phyloP scores from a whole-genome alignment of 2,113 vertebrate genomes.

The Larimichthys crocea region DNA sequence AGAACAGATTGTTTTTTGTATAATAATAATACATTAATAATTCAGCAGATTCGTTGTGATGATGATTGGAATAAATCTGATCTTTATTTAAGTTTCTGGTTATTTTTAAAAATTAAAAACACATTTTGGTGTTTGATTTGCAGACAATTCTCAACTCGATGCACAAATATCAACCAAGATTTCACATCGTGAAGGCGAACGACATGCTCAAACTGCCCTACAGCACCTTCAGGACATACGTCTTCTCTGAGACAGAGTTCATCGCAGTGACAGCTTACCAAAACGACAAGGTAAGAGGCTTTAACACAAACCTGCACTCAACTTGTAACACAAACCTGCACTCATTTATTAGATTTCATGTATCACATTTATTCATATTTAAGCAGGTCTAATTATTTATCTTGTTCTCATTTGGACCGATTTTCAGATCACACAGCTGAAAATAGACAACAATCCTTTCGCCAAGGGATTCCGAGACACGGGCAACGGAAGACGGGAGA shows the following conservation, averaged over 20 bases:
- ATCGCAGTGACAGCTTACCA: slow-evolving; percentile 98
- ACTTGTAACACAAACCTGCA: too few relatives aligned
- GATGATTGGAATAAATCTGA: background rate
- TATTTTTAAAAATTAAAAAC: too few relatives aligned
- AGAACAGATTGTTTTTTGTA: too few relatives aligned
- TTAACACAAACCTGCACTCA: background rate
- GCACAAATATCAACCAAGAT: slow-evolving; percentile 97
- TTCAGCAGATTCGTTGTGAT: background rate
- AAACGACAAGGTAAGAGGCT: slow-evolving; percentile 91
- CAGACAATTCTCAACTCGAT: slow-evolving; percentile 98
- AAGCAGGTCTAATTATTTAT: background rate
- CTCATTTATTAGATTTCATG: background rate
- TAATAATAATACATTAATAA: too few relatives aligned
- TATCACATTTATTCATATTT: background rate
- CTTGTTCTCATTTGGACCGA: background rate
- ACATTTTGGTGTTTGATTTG: background rate
- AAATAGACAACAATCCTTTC: slow-evolving; percentile 98
- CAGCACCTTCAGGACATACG: slow-evolving; percentile 93
- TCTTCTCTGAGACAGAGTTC: slow-evolving; percentile 95
- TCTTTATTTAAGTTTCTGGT: background rate
- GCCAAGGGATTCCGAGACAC: slow-evolving; percentile 97
- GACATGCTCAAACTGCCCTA: slow-evolving; percentile 94
- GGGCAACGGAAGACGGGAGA: slow-evolving; percentile 94
- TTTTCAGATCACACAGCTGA: slow-evolving; percentile 94
- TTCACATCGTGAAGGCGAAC: slow-evolving; percentile 93